Evolutionary conservation across 2,113 vertebrate genomes (phyloP).

Genomic region (Crotophaga sulcirostris): DNA sequence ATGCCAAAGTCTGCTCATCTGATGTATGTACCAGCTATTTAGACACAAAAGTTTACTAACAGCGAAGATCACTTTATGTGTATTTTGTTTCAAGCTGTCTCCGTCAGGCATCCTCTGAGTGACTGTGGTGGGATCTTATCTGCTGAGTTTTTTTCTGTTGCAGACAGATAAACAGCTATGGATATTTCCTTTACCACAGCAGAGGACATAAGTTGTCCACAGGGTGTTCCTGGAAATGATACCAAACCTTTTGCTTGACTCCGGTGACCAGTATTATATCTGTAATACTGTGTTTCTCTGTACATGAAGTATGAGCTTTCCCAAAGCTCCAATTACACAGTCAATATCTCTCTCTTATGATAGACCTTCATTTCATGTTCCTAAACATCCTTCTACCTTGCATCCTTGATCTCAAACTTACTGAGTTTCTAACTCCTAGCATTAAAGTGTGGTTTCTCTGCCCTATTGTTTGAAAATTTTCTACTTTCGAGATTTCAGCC

Average conservation of each 20-base stretch:
- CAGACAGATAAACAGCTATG: not conserved
- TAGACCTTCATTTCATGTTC: not conserved
- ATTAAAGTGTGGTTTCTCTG: not conserved
- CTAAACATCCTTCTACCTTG: not conserved
- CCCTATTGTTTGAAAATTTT: not conserved
- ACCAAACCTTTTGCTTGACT: not conserved
- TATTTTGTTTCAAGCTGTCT: not conserved
- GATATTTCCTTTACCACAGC: not conserved
- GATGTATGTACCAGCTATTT: not conserved
- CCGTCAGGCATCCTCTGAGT: not conserved
- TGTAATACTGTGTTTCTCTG: fast-evolving
- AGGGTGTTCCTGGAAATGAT: not conserved
- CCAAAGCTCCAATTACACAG: not conserved
- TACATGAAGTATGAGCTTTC: not conserved
- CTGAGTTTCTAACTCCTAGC: not conserved
- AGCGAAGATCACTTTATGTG: not conserved
- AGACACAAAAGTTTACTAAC: not conserved
- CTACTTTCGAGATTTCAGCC: not conserved
- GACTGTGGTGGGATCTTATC: not conserved
- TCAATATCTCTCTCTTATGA: not conserved
- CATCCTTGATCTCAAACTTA: not conserved
- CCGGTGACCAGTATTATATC: fast-evolving
- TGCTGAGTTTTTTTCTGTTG: not conserved
- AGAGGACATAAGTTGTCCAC: fast-evolving
- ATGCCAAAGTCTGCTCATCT: not conserved